Percentiles rank a stretch among this genome's conserved stretches.
phyloP scores from a whole-genome alignment of 2,113 vertebrate species.

The Lamprologus callipterus region DNA sequence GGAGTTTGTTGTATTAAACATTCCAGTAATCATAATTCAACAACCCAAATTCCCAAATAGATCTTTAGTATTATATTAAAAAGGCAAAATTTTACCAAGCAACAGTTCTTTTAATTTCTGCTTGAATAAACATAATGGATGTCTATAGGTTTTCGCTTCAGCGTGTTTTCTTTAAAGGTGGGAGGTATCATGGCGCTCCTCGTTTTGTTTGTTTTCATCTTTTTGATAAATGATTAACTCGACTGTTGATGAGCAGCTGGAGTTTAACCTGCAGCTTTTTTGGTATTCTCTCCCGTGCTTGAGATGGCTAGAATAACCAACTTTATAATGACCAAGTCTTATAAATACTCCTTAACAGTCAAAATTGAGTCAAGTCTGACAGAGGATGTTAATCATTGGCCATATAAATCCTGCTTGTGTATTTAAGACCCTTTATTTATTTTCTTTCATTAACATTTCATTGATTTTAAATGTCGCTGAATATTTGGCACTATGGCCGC shows the following conservation, averaged over 20 bases:
- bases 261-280: conserved; percentile 1
- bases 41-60: background rate
- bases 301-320: background rate
- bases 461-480: background rate
- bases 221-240: conserved; percentile 21
- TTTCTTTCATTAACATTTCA: background rate
- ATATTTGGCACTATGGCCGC: background rate
- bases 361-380: background rate
- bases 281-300: background rate
- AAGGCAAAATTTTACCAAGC: background rate
- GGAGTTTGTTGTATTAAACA: background rate
- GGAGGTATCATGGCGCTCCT: background rate
- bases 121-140: background rate
- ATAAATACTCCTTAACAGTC: background rate
- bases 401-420: background rate
- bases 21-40: background rate
- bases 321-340: background rate
- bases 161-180: background rate
- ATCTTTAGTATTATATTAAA: background rate
- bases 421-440: background rate
- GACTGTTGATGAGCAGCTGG: conserved; percentile 8
- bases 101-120: background rate
- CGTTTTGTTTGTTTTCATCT: background rate
- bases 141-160: background rate
- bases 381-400: background rate